Evolutionary conservation across 2,113 vertebrate species (phyloP), one percentile per base, ranked within the genome.

Genomic region (Etheostoma spectabile): DNA sequence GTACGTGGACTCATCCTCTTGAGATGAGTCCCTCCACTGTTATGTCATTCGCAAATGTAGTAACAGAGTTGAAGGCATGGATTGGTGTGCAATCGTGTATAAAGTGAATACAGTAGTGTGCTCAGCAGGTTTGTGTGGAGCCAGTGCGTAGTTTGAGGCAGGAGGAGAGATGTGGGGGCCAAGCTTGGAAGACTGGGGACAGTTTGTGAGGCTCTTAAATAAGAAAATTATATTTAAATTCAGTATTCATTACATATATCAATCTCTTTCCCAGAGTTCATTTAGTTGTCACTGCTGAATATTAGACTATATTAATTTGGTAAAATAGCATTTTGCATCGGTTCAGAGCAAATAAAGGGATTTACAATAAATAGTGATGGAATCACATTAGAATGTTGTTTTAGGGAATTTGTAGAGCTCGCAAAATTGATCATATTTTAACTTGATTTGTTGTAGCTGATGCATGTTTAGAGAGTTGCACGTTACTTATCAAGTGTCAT

Each of bases 401-500:
- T 63, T 22, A 63, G 21, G 4, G 48, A 46, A 46, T 33, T 5
- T 35, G 1, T 6, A 45, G 1, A 13, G 33, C 13, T 22, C 13
- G 1, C 13, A 75, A 55, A 64, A 30, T 38, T 14, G 0, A 21
- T 66, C 8, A 7, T 59, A 48, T 62, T 33, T 45, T 4, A 65
- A 65, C 22, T 15, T 46, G 1, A 33, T 49, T 48, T 21, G 15
- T 48, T 66, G 7, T 45, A 45, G 22, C 33, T 61, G 33, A 27
- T 53, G 63, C 33, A 51, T 79, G 67, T 51, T 57, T 60, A 1
- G 38, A 74, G 8, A 64, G 45, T 62, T 5, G 75, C 27, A 3
- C 46, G 1, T 70, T 46, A 49, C 56, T 63, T n/a, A 68, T 72
- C 21, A 57, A 48, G 55, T 64, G 42, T 68, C 38, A 66, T 55